A percentile compares a stretch with the other conserved stretches of the same genome.
These are phyloP conservation scores for Dryococelus australis DNA, from an alignment of 2,888 invertebrate genomes.

Conservation along the genomic window DNA sequence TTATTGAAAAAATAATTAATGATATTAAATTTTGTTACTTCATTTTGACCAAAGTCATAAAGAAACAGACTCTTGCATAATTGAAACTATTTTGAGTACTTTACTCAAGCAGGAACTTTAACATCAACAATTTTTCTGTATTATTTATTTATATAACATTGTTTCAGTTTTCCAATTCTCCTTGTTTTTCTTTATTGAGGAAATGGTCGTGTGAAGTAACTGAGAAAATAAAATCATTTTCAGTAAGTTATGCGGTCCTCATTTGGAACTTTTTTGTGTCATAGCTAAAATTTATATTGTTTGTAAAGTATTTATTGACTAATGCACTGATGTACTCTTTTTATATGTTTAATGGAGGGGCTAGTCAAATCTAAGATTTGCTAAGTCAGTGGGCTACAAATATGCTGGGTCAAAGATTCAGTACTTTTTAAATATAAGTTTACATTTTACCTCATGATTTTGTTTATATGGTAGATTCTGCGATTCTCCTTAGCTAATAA, in stretches of 20 bases:
- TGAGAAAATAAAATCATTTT: neutral
- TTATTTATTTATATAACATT: neutral
- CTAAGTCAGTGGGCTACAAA: neutral
- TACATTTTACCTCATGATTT: neutral
- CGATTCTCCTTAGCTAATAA: neutral
- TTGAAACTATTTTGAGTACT: neutral
- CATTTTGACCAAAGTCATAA: neutral
- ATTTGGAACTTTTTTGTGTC: neutral
- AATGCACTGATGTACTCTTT: neutral
- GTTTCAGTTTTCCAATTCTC: neutral
- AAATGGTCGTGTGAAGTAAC: neutral
- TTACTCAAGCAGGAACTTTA: neutral
- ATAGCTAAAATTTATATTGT: neutral
- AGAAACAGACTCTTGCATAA: neutral
- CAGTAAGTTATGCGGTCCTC: neutral
- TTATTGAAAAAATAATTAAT: neutral
- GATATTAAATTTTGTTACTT: neutral
- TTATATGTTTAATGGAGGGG: neutral
- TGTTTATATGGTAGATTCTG: too few species aligned
- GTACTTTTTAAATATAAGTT: neutral
- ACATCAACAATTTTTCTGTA: neutral
- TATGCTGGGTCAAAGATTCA: neutral
- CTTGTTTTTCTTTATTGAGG: neutral
- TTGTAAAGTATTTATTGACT: neutral
- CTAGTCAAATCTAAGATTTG: neutral